Percentiles rank a stretch among this genome's conserved stretches.
Conservation (phyloP, 1,140 invertebrate genomes). For the Luehdorfia chinensis region DNA sequence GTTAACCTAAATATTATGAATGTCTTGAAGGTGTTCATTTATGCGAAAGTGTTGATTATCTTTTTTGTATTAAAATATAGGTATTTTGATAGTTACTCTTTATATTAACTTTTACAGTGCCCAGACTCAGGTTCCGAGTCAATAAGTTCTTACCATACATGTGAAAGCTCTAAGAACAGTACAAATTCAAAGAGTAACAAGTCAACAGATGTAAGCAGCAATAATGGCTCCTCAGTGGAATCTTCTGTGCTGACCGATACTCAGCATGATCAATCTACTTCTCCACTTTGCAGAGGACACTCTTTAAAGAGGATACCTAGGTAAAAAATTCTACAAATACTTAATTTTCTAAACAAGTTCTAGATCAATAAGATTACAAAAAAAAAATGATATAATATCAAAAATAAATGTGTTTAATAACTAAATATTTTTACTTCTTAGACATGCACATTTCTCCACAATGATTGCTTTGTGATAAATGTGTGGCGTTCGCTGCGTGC, state of each 20-base stretch:
- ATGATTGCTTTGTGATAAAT: too few relatives aligned
- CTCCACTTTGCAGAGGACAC: slow-evolving; percentile 72
- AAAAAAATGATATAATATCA: too few relatives aligned
- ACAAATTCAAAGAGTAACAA: slow-evolving; percentile 49
- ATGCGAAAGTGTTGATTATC: too few relatives aligned
- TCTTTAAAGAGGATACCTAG: slow-evolving; percentile 70
- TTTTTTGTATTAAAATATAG: too few relatives aligned
- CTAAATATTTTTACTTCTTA: too few relatives aligned
- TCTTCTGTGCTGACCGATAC: slow-evolving; percentile 53
- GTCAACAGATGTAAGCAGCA: slow-evolving; percentile 52
- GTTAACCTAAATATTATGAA: too few relatives aligned
- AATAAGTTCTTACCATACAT: slow-evolving; percentile 67
- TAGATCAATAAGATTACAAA: too few relatives aligned
- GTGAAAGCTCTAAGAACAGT: slow-evolving; percentile 67
- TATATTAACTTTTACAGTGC: slow-evolving; percentile 45
- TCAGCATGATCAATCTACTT: slow-evolving; percentile 67
- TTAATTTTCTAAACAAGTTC: background rate
- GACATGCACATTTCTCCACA: too few relatives aligned
- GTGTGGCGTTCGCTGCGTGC: too few relatives aligned
- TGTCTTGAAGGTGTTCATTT: too few relatives aligned
- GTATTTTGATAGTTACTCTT: too few relatives aligned
- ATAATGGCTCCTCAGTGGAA: slow-evolving; percentile 52
- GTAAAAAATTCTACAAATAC: slow-evolving; percentile 25
- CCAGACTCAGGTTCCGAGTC: slow-evolving; percentile 59
- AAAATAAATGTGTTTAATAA: too few relatives aligned